Base-by-base conservation (phyloP, 2,888 invertebrate species). In the Cataglyphis livida region DNA sequence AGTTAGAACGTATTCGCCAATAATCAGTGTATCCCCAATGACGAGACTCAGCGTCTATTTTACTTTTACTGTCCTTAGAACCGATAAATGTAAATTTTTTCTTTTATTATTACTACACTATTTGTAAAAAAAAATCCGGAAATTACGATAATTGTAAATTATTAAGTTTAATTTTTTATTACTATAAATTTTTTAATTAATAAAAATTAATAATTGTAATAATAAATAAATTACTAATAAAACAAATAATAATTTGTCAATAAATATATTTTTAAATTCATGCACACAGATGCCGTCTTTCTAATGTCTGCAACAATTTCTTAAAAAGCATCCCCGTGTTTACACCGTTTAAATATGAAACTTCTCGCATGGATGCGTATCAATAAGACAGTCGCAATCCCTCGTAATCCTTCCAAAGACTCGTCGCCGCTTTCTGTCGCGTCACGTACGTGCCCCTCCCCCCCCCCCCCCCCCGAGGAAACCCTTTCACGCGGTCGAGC, bases 401-500 rank as follows among this genome's bases (percentile, higher is more conserved):
- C 62, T 38, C 61, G 75, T 88, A 83, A 89, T 87, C 83, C 87
- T 54, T 74, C 35, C 9, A 70, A 70, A 78, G 70, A 21, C 51
- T 62, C 44, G 83, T 75, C 68, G 57, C 41, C 41, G 41, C 65
- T 81, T 59, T 48, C 64, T 54, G 54, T 57, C 35, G 81, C 44
- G 79, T 15, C 38, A 83, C 57, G 66, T 81, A 57, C 59, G 64
- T 38, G 18, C 2, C 2, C n/a, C 57, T 35, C 41, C 15, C n/a
- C 57, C 35, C 41, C 15, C 21, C 21, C 21, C 0, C 21, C n/a
- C 57, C 41, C 41, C 15, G n/a, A 76, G 75, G 38, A 86, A 88
- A 85, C 90, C 88, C 90, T 90, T 90, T 88, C 84, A 86, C 85
- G 82, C 51, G 35, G 73, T 57, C 68, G 74, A 44, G 28, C 81